A percentile compares a stretch with the other conserved stretches of the same genome.
These are phyloP conservation scores for Leptinotarsa lineolata DNA, from an alignment of 1,140 invertebrate species.

Conservation along the genomic window DNA sequence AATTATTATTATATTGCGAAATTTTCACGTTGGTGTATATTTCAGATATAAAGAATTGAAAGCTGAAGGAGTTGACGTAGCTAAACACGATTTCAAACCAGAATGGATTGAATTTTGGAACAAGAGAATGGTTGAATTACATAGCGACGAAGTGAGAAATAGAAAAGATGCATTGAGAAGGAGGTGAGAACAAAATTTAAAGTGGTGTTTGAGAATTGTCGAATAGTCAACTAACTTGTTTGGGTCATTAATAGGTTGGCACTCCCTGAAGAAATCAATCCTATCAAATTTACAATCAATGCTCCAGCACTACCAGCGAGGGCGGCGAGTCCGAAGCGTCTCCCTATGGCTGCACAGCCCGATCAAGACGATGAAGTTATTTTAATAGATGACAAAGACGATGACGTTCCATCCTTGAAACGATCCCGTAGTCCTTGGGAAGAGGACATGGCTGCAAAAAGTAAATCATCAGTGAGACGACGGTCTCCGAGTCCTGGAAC, in stretches of 20 bases:
- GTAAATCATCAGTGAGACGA: conserved; percentile 1
- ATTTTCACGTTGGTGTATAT: neutral
- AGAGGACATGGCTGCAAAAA: conserved; percentile 25
- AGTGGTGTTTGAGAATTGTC: no score
- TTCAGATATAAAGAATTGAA: conserved; percentile 77
- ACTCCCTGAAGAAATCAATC: conserved; percentile 50
- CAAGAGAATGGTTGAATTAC: conserved; percentile 75
- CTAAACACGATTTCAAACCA: conserved; percentile 80
- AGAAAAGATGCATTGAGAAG: conserved; percentile 62
- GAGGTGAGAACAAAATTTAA: conserved; percentile 27
- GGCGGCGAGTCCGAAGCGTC: conserved; percentile 31
- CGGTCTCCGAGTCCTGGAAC: neutral
- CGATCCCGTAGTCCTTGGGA: conserved; percentile 53
- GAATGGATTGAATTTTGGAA: conserved; percentile 87
- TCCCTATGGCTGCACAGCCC: conserved; percentile 48
- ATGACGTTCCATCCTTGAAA: conserved; percentile 34
- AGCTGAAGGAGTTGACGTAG: conserved; percentile 73
- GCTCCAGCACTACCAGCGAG: conserved; percentile 8
- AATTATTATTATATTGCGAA: neutral
- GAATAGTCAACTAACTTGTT: neutral
- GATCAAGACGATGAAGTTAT: conserved; percentile 53
- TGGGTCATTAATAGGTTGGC: conserved; percentile 36
- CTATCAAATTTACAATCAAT: conserved; percentile 52
- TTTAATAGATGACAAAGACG: conserved; percentile 51
- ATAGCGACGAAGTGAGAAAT: conserved; percentile 67